These are phyloP conservation scores for Cinclus cinclus DNA, from an alignment of 2,113 vertebrate species.

Conservation along the genomic window DNA sequence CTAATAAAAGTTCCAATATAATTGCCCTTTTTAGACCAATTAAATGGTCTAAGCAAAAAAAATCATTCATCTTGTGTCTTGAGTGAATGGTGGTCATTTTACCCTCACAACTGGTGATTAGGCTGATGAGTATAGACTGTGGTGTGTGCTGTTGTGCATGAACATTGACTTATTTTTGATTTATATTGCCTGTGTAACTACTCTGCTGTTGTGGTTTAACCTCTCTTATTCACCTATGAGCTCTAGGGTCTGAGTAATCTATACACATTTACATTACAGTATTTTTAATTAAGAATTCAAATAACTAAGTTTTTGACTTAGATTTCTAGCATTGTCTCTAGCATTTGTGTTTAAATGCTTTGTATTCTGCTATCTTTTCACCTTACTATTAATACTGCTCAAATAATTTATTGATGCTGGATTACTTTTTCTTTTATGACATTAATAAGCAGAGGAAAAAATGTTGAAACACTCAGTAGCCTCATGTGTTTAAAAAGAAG, in stretches of 20 bases:
- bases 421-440: not conserved
- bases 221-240: not conserved
- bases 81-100: not conserved
- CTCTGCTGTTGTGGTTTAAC: not conserved
- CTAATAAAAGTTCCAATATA: not conserved
- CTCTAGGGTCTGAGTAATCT: not conserved
- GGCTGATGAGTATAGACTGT: not conserved
- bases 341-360: not conserved
- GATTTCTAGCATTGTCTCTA: not conserved
- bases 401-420: not conserved
- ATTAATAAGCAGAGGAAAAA: not conserved
- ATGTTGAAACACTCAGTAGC: not conserved
- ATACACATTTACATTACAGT: not conserved
- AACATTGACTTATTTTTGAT: not conserved
- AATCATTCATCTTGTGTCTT: not conserved
- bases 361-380: not conserved
- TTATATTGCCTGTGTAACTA: not conserved
- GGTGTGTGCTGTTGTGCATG: not conserved
- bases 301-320: not conserved
- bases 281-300: not conserved
- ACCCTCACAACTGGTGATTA: not conserved
- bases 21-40: not conserved
- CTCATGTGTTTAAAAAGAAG: not conserved
- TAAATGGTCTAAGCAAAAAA: not conserved
- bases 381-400: not conserved